Conservation (phyloP, 2,113 vertebrate species). For the Chaenocephalus aceratus region DNA sequence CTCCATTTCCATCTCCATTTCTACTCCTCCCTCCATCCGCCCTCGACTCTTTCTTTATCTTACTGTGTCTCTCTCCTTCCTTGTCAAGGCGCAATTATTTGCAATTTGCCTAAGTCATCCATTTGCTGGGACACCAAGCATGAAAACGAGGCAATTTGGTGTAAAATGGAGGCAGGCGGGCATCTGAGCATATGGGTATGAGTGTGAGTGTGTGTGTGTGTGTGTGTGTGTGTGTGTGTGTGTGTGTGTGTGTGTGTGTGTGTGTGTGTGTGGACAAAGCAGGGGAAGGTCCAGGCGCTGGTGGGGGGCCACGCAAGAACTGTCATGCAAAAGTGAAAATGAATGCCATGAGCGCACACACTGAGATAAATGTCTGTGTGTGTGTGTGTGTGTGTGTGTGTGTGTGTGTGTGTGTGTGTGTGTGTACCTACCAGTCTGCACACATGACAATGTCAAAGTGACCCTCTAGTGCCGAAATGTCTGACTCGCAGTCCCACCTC, state of each 20-base stretch:
- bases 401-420: slow-evolving; percentile 60
- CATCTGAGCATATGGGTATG: slow-evolving; percentile 52
- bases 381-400: background rate
- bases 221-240: slow-evolving; percentile 12
- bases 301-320: slow-evolving; percentile 92
- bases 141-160: slow-evolving; percentile 99
- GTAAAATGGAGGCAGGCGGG: slow-evolving; percentile 89
- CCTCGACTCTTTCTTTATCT: slow-evolving; percentile 93
- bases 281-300: slow-evolving; percentile 91
- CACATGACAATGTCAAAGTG: slow-evolving; percentile 99
- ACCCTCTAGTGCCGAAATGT: slow-evolving; percentile 94
- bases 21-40: slow-evolving; percentile 86
- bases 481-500: slow-evolving; percentile 97
- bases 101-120: slow-evolving; percentile 99
- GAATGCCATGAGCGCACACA: slow-evolving; percentile 86
- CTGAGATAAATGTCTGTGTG: slow-evolving; percentile 63
- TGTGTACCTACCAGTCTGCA: slow-evolving; percentile 95
- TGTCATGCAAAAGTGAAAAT: slow-evolving; percentile 92
- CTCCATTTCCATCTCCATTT: slow-evolving; percentile 89
- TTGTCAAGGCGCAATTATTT: slow-evolving; percentile 99
- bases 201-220: slow-evolving; percentile 43
- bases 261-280: slow-evolving; percentile 69
- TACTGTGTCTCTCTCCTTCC: slow-evolving; percentile 87
- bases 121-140: slow-evolving; percentile 99
- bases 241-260: slow-evolving; percentile 20